Evolutionary conservation across 2,888 invertebrate genomes (phyloP), one percentile per base, ranked within the genome.

Genomic region (Dryococelus australis): DNA sequence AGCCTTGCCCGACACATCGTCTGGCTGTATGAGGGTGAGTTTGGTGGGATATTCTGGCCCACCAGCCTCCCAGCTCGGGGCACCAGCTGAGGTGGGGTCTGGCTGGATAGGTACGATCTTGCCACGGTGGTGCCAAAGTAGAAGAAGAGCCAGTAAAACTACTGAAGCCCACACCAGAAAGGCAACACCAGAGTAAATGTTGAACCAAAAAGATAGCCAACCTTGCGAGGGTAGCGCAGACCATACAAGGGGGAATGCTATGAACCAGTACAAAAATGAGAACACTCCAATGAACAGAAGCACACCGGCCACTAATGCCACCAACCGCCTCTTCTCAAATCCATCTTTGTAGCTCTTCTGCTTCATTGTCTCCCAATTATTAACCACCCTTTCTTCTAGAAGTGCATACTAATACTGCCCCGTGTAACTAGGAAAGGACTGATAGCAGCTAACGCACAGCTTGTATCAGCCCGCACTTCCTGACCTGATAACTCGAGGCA

Each of bases 241-340:
- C 89, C 89, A 89, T 13, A 89, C 43, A 28, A 89, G 47, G n/a
- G 90, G 90, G 79, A 89, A 87, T 65, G 89, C 81, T 27, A 90
- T 65, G 85, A 89, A 89, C 89, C 89, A 90, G 87, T 89, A 89
- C n/a, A 88, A 47, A 28, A 88, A 87, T 20, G 89, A 89, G 86
- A 89, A 89, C 13, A 89, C 26, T 3, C 88, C 87, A 81, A 83
- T 83, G 13, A 83, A 83, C 43, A 83, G 43, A 20, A 43, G 27
- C 6, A 53, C 26, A 20, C 26, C 27, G 43, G 47, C 47, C 47
- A 78, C 85, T 28, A 27, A 4, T 26, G 28, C 78, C n/a, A 28
- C 65, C 12, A 9, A 6, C n/a, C 85, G 47, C 16, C 51, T 53
- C 8, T 51, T 85, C n/a, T 24, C 65, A n/a, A 65, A n/a, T 65